A percentile compares a stretch with the other conserved stretches of the same genome.
phyloP scores from a whole-genome alignment of 2,888 invertebrate species.

The Diaprepes abbreviatus region DNA sequence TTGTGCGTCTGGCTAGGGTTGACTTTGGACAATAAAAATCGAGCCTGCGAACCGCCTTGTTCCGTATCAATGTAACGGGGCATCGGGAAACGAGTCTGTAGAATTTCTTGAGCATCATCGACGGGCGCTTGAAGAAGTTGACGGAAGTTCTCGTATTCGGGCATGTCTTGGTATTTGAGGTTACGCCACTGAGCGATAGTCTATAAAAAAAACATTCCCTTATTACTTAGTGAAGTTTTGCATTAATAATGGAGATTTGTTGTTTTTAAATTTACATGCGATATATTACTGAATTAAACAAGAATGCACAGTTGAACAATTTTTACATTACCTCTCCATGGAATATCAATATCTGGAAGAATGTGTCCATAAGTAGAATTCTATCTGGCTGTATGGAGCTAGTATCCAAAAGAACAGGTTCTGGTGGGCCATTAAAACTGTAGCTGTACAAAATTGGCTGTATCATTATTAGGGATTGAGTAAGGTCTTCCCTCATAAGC shows the following conservation, averaged over 20 bases:
- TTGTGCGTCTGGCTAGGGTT: slow-evolving; percentile 99
- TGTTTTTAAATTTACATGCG: too few relatives aligned
- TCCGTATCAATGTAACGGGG: slow-evolving; percentile 99
- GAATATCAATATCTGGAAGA: slow-evolving; percentile 99
- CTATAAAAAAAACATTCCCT: slow-evolving; percentile 70
- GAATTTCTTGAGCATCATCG: slow-evolving; percentile 97
- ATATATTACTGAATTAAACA: too few relatives aligned
- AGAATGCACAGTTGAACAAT: slow-evolving; percentile 1
- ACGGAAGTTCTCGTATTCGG: slow-evolving; percentile 98
- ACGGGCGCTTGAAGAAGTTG: slow-evolving; percentile 96
- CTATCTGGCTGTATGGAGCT: slow-evolving; percentile 97
- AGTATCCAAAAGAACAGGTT: slow-evolving; percentile 97
- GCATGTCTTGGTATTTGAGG: slow-evolving; percentile 95
- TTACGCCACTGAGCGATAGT: slow-evolving; percentile 98
- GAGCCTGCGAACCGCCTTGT: slow-evolving; percentile 98
- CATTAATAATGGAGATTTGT: too few relatives aligned
- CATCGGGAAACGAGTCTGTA: slow-evolving; percentile 97
- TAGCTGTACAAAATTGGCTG: slow-evolving; percentile 99
- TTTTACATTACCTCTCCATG: slow-evolving; percentile 87
- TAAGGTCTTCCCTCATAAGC: slow-evolving; percentile 96
- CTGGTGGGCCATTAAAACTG: slow-evolving; percentile 97
- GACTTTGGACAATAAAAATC: slow-evolving; percentile 98
- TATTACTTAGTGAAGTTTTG: too few relatives aligned
- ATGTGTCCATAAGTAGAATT: slow-evolving; percentile 99
- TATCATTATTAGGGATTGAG: slow-evolving; percentile 99